Conservation (phyloP, 2,888 invertebrate genomes). For the Leucoptera coffeella region DNA sequence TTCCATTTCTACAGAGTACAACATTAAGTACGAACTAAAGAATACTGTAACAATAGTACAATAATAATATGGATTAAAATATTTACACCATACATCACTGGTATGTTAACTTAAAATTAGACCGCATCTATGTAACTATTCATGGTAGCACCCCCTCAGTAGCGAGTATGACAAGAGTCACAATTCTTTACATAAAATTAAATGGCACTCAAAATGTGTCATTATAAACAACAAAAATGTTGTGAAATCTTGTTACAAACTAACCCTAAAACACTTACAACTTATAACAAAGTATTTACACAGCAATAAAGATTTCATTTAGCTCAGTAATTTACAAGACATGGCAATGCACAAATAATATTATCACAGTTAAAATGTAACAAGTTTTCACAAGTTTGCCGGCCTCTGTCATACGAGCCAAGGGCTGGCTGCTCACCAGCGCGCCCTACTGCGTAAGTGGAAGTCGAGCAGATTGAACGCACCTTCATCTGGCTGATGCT, state of each 20-base stretch:
- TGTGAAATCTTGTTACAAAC: slow-evolving; percentile 53
- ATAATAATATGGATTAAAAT: slow-evolving; percentile 34
- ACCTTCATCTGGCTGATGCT: slow-evolving; percentile 54
- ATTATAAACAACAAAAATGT: slow-evolving; percentile 37
- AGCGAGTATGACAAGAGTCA: slow-evolving; percentile 57
- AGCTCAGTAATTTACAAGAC: too few species aligned
- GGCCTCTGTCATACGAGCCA: slow-evolving; percentile 56
- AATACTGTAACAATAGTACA: slow-evolving; percentile 45
- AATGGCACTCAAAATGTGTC: slow-evolving; percentile 51
- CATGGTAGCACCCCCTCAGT: slow-evolving; percentile 55
- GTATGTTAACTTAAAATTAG: slow-evolving; percentile 48
- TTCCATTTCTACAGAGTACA: slow-evolving; percentile 47
- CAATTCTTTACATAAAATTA: slow-evolving; percentile 49
- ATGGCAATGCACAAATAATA: too few species aligned
- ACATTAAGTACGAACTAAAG: slow-evolving; percentile 50
- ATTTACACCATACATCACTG: slow-evolving; percentile 50
- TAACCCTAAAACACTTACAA: slow-evolving; percentile 31
- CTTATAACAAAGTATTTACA: too few species aligned
- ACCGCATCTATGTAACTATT: slow-evolving; percentile 50
- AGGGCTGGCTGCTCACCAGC: slow-evolving; percentile 55
- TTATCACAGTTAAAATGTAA: slow-evolving; percentile 53
- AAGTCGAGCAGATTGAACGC: slow-evolving; percentile 55
- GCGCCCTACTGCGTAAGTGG: slow-evolving; percentile 52
- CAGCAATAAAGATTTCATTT: slow-evolving; percentile 31
- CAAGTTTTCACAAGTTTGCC: slow-evolving; percentile 49